These are phyloP conservation scores for Mesaphorura yosii DNA, from an alignment of 1,140 invertebrate species.

Conservation along the genomic window DNA sequence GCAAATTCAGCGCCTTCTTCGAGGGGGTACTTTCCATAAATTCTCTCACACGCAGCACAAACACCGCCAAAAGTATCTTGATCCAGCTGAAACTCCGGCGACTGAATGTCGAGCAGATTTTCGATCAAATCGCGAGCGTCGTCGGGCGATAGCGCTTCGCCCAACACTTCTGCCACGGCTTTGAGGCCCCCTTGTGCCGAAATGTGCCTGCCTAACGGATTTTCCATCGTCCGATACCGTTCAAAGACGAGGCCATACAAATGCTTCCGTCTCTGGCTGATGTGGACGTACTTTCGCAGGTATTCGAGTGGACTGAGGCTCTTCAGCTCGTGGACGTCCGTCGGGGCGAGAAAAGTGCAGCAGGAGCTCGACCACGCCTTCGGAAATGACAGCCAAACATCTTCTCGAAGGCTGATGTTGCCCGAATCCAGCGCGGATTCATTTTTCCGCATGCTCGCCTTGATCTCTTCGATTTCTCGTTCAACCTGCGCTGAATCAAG, in stretches of 20 bases:
- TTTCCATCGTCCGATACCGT: constrained; percentile 20
- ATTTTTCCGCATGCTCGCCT: constrained; percentile 9
- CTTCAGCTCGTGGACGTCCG: constrained; percentile 10
- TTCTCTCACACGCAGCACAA: constrained; percentile 22
- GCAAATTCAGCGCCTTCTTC: constrained; percentile 21
- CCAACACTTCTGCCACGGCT: constrained; percentile 21
- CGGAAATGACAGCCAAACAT: constrained; percentile 23
- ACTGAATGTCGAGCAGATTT: constrained; percentile 1
- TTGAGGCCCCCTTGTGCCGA: constrained; percentile 5
- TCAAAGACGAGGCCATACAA: constrained; percentile 25
- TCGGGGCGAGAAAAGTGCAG: constrained; percentile 21
- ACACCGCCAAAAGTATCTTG: constrained; percentile 19
- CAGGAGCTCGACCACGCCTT: constrained; percentile 19
- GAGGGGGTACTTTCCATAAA: constrained; percentile 15
- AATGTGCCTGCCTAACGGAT: constrained; percentile 23
- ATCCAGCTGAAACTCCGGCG: not conserved
- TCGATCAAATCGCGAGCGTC: constrained; percentile 3
- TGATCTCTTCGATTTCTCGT: constrained; percentile 10
- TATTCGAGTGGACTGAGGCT: constrained; percentile 20
- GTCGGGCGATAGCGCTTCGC: constrained; percentile 8
- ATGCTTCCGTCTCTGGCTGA: constrained; percentile 17
- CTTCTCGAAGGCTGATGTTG: constrained; percentile 20
- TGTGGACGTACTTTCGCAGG: constrained; percentile 16
- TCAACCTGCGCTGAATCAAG: constrained; percentile 17
- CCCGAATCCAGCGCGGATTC: constrained; percentile 17